Evolutionary conservation across 2,113 vertebrate genomes (phyloP).

Genomic region (Tursiops truncatus): DNA sequence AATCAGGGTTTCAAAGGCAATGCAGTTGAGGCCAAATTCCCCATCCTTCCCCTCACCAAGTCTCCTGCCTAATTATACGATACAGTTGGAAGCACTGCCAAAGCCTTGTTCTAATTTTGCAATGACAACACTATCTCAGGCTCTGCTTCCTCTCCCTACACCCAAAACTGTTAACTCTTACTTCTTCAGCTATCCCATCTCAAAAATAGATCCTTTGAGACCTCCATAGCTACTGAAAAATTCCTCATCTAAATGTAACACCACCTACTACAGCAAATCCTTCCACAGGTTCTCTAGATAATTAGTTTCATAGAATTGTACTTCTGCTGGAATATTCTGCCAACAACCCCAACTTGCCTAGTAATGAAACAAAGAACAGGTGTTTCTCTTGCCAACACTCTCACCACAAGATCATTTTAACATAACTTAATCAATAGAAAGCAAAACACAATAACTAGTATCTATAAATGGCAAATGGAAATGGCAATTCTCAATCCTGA

Average conservation of each 20-base stretch:
- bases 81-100: neutral
- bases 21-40: conserved; percentile 21
- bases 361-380: conserved; percentile 37
- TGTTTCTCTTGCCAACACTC: conserved; percentile 47
- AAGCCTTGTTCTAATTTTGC: conserved; percentile 12
- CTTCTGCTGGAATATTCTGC: conserved; percentile 31
- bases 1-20: neutral
- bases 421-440: conserved; percentile 58
- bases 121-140: neutral
- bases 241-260: neutral
- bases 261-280: neutral
- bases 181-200: neutral
- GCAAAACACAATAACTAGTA: conserved; percentile 23
- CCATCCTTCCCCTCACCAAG: neutral
- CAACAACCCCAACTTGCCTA: conserved; percentile 23
- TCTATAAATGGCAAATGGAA: neutral
- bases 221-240: conserved; percentile 7
- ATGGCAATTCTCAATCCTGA: neutral
- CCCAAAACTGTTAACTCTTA: neutral
- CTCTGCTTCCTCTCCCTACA: conserved; percentile 12
- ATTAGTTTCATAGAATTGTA: conserved; percentile 44
- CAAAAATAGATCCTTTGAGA: conserved; percentile 23
- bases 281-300: neutral
- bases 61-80: conserved; percentile 15
- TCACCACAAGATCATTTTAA: conserved; percentile 51